Evolutionary conservation across 2,113 vertebrate genomes (phyloP).

Genomic region (Rostratula benghalensis): DNA sequence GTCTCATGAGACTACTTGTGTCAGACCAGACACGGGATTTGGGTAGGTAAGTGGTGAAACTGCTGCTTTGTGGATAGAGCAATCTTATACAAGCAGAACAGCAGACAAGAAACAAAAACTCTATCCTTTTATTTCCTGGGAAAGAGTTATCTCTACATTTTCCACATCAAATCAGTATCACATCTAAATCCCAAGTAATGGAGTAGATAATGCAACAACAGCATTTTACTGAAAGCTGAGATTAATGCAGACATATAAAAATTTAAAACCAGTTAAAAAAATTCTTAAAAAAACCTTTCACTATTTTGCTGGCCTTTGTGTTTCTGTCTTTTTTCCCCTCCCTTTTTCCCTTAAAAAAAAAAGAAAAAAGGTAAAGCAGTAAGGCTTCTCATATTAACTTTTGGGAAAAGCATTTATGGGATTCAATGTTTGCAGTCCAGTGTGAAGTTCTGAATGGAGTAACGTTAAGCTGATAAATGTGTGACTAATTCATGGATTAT

Average conservation of each 20-base stretch:
- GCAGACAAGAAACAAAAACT: accelerated
- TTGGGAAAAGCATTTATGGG: background rate
- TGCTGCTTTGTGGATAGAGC: background rate
- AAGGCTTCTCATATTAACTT: background rate
- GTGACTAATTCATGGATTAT: conserved; percentile 59
- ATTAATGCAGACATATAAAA: conserved; percentile 8
- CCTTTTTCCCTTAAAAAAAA: background rate
- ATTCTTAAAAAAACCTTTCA: background rate
- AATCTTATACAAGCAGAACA: background rate
- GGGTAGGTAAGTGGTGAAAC: background rate
- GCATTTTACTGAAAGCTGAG: conserved; percentile 1
- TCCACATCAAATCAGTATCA: background rate
- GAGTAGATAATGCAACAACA: background rate
- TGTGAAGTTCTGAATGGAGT: background rate
- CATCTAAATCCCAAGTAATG: conserved; percentile 20
- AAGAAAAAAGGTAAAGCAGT: background rate
- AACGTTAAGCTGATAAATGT: background rate
- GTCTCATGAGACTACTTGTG: background rate
- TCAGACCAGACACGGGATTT: background rate
- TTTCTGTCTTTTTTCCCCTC: background rate
- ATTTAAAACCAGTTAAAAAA: background rate
- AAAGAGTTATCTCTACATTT: conserved; percentile 1
- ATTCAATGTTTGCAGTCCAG: background rate
- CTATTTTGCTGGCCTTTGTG: background rate
- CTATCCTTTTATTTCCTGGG: background rate